Conservation (phyloP, 2,797 vertebrate species). For the Karalla daura region DNA sequence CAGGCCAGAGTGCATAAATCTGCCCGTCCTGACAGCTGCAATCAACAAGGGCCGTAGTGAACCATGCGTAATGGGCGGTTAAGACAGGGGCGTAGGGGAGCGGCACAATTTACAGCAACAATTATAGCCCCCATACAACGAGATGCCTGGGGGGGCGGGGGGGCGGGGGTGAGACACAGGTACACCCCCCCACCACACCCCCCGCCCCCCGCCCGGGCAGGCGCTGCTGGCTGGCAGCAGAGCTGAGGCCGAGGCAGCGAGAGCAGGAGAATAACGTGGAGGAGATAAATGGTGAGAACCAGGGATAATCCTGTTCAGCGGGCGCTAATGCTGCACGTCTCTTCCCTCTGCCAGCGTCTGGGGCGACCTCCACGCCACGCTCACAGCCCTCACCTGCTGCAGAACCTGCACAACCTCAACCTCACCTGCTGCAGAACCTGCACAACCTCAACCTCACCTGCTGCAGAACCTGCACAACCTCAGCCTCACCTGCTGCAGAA, state of each 20-base stretch:
- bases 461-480: no score
- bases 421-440: no score
- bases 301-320: constrained; percentile 59
- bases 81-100: constrained; percentile 80
- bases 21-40: constrained; percentile 78
- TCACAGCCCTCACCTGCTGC: no score
- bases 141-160: constrained; percentile 61
- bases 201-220: no score
- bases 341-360: no score
- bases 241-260: constrained; percentile 29
- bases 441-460: no score
- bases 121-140: constrained; percentile 78
- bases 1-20: constrained; percentile 76
- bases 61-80: constrained; percentile 82
- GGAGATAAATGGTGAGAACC: constrained; percentile 68
- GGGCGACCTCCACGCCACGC: no score
- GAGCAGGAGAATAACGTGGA: constrained; percentile 50
- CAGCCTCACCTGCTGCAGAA: no score
- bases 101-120: constrained; percentile 83
- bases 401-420: no score
- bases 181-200: no score
- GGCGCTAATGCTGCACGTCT: constrained; percentile 47
- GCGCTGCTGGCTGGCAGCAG: no score
- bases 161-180: constrained; percentile 47
- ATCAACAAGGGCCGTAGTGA: constrained; percentile 83